Evolutionary conservation across 2,797 vertebrate species (phyloP).

Genomic region (Characodon lateralis): DNA sequence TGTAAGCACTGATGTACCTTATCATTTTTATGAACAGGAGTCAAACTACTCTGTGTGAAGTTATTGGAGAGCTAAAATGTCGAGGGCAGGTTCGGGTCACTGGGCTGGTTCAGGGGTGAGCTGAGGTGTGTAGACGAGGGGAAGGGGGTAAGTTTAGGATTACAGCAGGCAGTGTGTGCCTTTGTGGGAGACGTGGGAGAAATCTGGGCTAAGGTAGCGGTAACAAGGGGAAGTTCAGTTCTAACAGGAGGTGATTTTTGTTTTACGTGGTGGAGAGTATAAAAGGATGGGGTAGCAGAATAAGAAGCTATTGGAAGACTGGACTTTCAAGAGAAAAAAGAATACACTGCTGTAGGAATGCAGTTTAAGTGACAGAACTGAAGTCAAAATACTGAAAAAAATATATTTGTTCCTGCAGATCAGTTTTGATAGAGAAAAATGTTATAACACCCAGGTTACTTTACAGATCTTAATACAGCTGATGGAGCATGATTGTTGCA

Average conservation of each 20-base stretch:
- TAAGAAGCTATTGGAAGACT: background rate
- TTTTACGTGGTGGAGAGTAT: constrained; percentile 21
- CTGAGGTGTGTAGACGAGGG: constrained; percentile 20
- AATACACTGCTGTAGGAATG: too few relatives aligned
- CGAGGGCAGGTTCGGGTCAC: constrained; percentile 58
- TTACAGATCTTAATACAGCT: too few relatives aligned
- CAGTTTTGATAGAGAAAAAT: background rate
- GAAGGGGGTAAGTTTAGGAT: constrained; percentile 57
- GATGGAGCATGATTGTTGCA: background rate
- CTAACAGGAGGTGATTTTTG: constrained; percentile 42
- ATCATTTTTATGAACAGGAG: constrained; percentile 37
- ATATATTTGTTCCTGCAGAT: background rate
- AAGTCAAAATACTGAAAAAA: background rate
- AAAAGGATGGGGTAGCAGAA: background rate
- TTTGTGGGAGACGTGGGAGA: constrained; percentile 40
- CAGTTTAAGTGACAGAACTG: background rate
- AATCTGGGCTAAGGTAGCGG: constrained; percentile 44
- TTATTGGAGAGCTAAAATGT: constrained; percentile 65
- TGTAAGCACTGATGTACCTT: constrained; percentile 11
- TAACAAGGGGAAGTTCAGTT: constrained; percentile 49
- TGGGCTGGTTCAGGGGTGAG: constrained; percentile 36
- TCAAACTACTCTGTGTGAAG: constrained; percentile 59
- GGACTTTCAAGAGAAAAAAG: too few relatives aligned
- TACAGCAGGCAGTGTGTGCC: constrained; percentile 47
- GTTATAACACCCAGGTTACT: background rate